A percentile compares a stretch with the other conserved stretches of the same genome.
These are phyloP conservation scores for Anguilla marmorata DNA, from an alignment of 2,797 vertebrate species.

Conservation along the genomic window DNA sequence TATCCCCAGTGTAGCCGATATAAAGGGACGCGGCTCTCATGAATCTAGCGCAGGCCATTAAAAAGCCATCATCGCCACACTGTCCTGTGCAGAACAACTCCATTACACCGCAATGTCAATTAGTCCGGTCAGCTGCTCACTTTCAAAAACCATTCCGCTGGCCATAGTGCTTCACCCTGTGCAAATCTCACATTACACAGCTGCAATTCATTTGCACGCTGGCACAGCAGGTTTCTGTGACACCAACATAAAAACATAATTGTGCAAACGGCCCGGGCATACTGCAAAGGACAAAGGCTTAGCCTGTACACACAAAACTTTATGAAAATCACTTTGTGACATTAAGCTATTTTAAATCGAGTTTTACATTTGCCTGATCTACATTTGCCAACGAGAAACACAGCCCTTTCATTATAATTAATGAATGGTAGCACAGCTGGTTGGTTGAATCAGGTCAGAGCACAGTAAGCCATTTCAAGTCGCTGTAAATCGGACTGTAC, in stretches of 20 bases:
- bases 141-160: constrained; percentile 6
- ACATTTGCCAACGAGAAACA: neutral
- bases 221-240: neutral
- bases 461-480: constrained; percentile 1
- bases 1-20: neutral
- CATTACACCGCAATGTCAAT: constrained; percentile 15
- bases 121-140: constrained; percentile 11
- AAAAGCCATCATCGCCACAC: constrained; percentile 13
- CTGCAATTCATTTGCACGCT: constrained; percentile 14
- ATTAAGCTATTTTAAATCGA: neutral
- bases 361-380: neutral
- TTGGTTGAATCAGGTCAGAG: constrained; percentile 29
- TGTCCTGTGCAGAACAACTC: constrained; percentile 13
- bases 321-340: neutral
- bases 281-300: neutral
- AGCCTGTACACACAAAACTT: neutral
- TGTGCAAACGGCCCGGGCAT: neutral
- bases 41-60: constrained; percentile 22
- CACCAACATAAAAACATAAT: constrained; percentile 5
- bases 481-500: neutral
- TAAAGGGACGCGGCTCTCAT: constrained; percentile 1
- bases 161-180: neutral
- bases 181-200: constrained; percentile 4
- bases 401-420: constrained; percentile 17
- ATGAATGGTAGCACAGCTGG: constrained; percentile 27